phyloP scores from a whole-genome alignment of 2,797 vertebrate species.

The Clarias pachynema region DNA sequence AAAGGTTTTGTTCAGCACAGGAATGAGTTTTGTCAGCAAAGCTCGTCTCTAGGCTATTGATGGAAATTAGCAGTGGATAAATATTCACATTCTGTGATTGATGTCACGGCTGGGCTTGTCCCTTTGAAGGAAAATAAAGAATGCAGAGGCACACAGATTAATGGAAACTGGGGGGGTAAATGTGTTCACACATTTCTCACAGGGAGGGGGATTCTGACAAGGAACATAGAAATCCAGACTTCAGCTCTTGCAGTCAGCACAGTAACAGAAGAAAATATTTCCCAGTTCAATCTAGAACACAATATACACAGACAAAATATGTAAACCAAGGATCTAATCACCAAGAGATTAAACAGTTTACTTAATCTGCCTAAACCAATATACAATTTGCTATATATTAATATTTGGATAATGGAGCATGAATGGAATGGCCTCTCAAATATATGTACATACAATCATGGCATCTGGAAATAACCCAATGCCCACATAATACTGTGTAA shows the following conservation, averaged over 20 bases:
- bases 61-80: constrained; percentile 81
- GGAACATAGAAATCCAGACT: constrained; percentile 62
- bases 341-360: not conserved
- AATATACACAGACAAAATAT: not conserved
- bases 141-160: constrained; percentile 77
- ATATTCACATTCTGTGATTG: constrained; percentile 82
- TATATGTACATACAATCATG: not conserved
- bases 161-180: constrained; percentile 68
- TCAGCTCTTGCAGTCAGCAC: constrained; percentile 49
- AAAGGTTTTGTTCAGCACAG: constrained; percentile 76
- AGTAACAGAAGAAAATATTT: constrained; percentile 12
- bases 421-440: not conserved
- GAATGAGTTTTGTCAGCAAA: constrained; percentile 83
- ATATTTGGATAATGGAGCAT: not conserved
- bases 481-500: not conserved
- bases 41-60: constrained; percentile 81
- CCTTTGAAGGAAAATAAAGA: constrained; percentile 82
- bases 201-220: constrained; percentile 43
- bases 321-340: not conserved
- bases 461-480: not conserved
- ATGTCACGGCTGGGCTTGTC: constrained; percentile 78
- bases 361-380: not conserved
- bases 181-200: constrained; percentile 42
- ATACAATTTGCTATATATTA: not conserved
- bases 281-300: not conserved